Evolutionary conservation across 2,113 vertebrate species (phyloP).

Genomic region (Proteles cristata): DNA sequence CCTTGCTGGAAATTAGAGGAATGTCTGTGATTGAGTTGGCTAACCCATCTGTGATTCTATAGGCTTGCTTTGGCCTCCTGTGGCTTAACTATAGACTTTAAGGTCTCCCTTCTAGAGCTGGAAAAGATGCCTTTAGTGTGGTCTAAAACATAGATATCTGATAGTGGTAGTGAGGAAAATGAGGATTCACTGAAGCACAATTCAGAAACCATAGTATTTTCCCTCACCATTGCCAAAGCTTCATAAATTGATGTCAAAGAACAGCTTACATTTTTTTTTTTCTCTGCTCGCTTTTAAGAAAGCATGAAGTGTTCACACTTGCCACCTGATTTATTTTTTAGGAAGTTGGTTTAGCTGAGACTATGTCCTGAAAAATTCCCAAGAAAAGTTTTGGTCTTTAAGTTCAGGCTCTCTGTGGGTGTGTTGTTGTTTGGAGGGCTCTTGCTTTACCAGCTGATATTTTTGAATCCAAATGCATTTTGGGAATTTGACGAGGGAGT

Average conservation of each 20-base stretch:
- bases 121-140: not conserved
- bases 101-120: not conserved
- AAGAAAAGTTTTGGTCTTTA: not conserved
- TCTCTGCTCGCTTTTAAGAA: not conserved
- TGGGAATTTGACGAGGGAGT: not conserved
- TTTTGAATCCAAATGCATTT: not conserved
- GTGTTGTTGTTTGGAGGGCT: not conserved
- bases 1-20: conserved; percentile 50
- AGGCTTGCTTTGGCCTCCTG: not conserved
- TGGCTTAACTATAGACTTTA: not conserved
- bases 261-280: not conserved
- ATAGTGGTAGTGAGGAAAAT: not conserved
- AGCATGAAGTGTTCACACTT: not conserved
- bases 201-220: not conserved
- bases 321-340: not conserved
- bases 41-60: conserved; percentile 59
- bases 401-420: not conserved
- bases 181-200: not conserved
- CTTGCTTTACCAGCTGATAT: not conserved
- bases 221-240: not conserved
- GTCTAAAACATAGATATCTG: not conserved
- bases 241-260: not conserved
- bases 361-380: not conserved
- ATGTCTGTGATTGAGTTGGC: not conserved
- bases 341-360: not conserved